Conservation (phyloP, 2,888 invertebrate genomes). For the Megastigmus dorsalis region DNA sequence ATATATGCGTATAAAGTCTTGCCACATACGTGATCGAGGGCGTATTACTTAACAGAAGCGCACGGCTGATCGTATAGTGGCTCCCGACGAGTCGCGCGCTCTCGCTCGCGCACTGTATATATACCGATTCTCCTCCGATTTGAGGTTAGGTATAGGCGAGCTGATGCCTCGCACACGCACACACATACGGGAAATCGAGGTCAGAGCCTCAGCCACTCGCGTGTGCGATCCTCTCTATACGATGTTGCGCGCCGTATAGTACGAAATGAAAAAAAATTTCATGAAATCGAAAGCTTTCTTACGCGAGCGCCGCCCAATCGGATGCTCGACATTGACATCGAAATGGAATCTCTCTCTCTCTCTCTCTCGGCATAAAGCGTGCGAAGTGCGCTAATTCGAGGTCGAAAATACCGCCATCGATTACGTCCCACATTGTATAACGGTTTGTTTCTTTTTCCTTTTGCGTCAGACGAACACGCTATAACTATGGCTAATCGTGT, state of each 20-base stretch:
- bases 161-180: too few relatives aligned
- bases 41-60: conserved; percentile 68
- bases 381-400: conserved; percentile 19
- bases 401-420: neutral
- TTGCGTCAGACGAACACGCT: neutral
- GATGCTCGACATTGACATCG: conserved; percentile 46
- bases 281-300: conserved; percentile 42
- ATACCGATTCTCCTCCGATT: neutral
- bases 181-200: conserved; percentile 41
- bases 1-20: conserved; percentile 58
- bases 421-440: conserved; percentile 18
- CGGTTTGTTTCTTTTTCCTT: neutral
- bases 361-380: too few relatives aligned
- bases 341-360: too few relatives aligned
- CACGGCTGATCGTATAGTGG: conserved; percentile 49
- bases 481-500: too few relatives aligned
- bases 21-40: conserved; percentile 65
- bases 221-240: neutral
- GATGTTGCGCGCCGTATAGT: neutral
- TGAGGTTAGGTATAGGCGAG: conserved; percentile 37
- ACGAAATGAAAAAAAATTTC: too few relatives aligned
- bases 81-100: neutral
- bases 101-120: neutral
- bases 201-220: too few relatives aligned
- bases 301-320: neutral